Conservation (phyloP, 1,140 invertebrate genomes). For the Ctenoplectra terminalis region DNA sequence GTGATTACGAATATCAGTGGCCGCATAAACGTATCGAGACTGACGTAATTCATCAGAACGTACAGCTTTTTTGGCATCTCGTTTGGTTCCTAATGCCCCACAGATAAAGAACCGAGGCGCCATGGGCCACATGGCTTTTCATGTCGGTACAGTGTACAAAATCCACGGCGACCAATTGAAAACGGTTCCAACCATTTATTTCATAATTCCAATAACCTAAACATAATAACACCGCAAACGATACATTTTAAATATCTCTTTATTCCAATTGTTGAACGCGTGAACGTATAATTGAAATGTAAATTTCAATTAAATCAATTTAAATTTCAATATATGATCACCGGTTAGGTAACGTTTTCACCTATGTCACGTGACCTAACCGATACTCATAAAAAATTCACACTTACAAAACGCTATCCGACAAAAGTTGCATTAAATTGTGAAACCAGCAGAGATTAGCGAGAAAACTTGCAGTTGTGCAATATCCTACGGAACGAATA, state of each 20-base stretch:
- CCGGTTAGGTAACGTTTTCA: neutral
- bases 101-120: slow-evolving; percentile 31
- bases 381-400: neutral
- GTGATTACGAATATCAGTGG: neutral
- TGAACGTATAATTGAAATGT: no score
- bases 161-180: neutral
- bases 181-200: neutral
- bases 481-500: neutral
- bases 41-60: slow-evolving; percentile 18
- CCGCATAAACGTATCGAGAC: neutral
- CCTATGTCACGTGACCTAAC: neutral
- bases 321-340: neutral
- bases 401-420: neutral
- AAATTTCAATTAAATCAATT: neutral
- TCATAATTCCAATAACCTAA: neutral
- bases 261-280: no score
- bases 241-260: no score
- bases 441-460: neutral
- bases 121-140: slow-evolving; percentile 35
- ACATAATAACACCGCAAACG: neutral
- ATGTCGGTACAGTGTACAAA: neutral
- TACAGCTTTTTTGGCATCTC: slow-evolving; percentile 19
- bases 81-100: neutral
- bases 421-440: neutral
- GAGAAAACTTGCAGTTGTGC: neutral